phyloP scores from a whole-genome alignment of 2,113 vertebrate species.

The Xenus cinereus region DNA sequence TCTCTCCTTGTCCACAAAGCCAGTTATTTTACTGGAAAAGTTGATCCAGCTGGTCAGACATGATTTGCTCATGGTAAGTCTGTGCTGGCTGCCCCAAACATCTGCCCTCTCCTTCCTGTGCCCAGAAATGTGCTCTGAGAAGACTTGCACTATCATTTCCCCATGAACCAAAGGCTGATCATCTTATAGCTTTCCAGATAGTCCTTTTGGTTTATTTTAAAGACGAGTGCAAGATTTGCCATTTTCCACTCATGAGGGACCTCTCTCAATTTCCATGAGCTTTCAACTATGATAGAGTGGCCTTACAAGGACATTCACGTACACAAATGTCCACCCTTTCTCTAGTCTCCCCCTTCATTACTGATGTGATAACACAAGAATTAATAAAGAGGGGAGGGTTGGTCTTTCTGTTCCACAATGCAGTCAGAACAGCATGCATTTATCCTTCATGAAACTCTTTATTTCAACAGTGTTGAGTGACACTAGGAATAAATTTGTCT shows the following conservation, averaged over 20 bases:
- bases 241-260: not conserved
- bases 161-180: not conserved
- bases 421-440: not conserved
- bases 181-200: not conserved
- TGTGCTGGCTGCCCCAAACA: not conserved
- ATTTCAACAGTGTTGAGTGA: not conserved
- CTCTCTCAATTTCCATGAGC: rapidly evolving
- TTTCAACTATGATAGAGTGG: rapidly evolving
- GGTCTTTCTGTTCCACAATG: not conserved
- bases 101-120: not conserved
- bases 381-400: not conserved
- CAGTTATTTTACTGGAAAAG: not conserved
- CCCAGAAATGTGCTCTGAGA: not conserved
- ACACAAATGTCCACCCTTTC: not conserved
- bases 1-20: not conserved
- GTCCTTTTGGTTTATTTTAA: not conserved
- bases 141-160: not conserved
- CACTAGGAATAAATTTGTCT: not conserved
- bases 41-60: not conserved
- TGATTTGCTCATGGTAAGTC: not conserved
- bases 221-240: not conserved
- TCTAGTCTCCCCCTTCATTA: not conserved
- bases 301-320: not conserved
- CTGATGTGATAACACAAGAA: not conserved
- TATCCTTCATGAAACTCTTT: not conserved